Conservation (phyloP, 2,888 invertebrate genomes). For the Ganaspis brasiliensis region DNA sequence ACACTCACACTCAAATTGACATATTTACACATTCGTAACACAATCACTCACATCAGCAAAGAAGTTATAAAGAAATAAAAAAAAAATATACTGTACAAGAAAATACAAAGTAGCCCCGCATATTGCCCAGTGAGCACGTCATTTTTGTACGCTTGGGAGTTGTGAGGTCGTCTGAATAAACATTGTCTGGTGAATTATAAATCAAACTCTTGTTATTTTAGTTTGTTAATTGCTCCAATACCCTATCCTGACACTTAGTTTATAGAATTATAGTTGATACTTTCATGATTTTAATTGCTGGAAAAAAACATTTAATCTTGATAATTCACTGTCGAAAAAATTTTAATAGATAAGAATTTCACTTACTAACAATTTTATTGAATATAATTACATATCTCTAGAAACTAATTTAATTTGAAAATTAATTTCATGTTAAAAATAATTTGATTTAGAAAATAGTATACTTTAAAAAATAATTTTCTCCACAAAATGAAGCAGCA, state of each 20-base stretch:
- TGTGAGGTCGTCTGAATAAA: conserved; percentile 90
- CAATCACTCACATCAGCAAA: conserved; percentile 52
- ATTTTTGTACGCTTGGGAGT: conserved; percentile 88
- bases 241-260: conserved; percentile 6
- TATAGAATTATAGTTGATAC: not conserved
- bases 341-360: no score
- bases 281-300: not conserved
- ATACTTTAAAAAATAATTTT: no score
- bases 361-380: no score
- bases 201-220: conserved; percentile 79
- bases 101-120: conserved; percentile 79
- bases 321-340: no score
- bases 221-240: conserved; percentile 44
- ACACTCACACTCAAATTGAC: conserved; percentile 51
- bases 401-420: no score
- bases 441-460: no score
- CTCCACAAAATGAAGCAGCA: no score
- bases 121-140: conserved; percentile 84
- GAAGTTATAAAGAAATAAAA: conserved; percentile 64
- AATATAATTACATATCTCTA: no score
- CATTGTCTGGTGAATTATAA: conserved; percentile 83
- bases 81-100: conserved; percentile 61
- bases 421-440: no score
- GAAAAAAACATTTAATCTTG: no score
- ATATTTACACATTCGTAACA: conserved; percentile 46